Conservation (phyloP, 2,888 invertebrate species). For the Apodemia zela region DNA sequence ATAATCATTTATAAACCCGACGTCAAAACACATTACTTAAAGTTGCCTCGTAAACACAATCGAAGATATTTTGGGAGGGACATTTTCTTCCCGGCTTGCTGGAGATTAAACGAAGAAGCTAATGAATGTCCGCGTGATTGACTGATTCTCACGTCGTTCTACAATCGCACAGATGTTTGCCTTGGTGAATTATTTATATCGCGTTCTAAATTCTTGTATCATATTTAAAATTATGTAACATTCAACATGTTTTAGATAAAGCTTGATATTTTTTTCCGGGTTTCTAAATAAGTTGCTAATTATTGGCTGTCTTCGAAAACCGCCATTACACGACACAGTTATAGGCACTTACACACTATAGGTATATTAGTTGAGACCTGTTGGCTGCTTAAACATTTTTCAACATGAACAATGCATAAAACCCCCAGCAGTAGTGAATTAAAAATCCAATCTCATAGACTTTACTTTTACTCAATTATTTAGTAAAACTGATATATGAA, state of each 20-base stretch:
- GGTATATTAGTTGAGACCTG: too few relatives aligned
- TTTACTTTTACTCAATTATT: too few relatives aligned
- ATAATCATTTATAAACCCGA: constrained; percentile 56
- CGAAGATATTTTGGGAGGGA: constrained; percentile 57
- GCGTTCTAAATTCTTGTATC: constrained; percentile 18
- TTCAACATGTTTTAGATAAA: constrained; percentile 15
- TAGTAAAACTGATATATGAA: too few relatives aligned
- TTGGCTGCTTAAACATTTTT: too few relatives aligned
- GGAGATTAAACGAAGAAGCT: constrained; percentile 57
- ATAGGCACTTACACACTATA: too few relatives aligned
- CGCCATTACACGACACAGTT: too few relatives aligned
- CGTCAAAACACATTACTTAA: constrained; percentile 63
- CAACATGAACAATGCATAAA: too few relatives aligned
- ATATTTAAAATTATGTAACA: constrained; percentile 17
- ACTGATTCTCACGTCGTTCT: constrained; percentile 45
- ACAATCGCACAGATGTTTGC: constrained; percentile 34
- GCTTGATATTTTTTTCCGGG: not conserved
- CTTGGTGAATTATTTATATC: constrained; percentile 28
- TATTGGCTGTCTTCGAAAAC: too few relatives aligned
- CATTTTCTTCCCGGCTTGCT: constrained; percentile 45
- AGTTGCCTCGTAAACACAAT: constrained; percentile 58
- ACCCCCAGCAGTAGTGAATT: too few relatives aligned
- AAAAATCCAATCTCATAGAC: too few relatives aligned
- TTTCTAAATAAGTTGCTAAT: not conserved
- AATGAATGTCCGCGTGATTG: constrained; percentile 68